Base-by-base conservation (phyloP, 1,140 invertebrate species). In the Zophobas atratus region DNA sequence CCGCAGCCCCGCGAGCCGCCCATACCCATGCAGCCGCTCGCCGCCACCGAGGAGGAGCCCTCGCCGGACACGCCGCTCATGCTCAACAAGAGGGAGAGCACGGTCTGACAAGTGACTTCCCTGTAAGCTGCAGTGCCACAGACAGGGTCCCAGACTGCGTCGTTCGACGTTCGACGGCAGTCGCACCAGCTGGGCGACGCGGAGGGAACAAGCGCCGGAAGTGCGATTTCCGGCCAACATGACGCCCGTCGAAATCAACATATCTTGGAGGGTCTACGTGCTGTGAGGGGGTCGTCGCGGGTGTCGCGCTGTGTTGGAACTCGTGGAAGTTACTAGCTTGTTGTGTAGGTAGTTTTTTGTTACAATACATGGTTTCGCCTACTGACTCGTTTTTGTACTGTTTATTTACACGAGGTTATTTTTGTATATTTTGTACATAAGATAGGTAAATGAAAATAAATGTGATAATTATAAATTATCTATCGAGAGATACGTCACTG, bases 51-150 rank as follows among this genome's bases (percentile, higher is more conserved):
- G 76, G 88, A 89, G 71, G 88, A 89, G 82, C 86, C 85, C 36
- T 87, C 87, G 70, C 86, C 86, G 70, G 87, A 89, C 83, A 89
- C 89, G 75, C 89, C 89, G 8, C 84, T 89, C 70, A 89, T 89
- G 88, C 82, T 88, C 74, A 87, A 86, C 73, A 90, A 90, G 83
- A 84, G 88, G n/a, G 89, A 89, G 80, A 89, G 88, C 81, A 89
- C 89, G 75, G 89, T 90, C 86, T 89, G 89, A 89, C 88, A 85
- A 82, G 84, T 83, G 60, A 85, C 85, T 35, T 78, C 82, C 76
- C 76, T 85, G 75, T 85, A 84, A 85, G 67, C 67, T 80, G 48
- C 49, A 55, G 49, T 51, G 49, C 20, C 49, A 51, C 49, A 74
- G 48, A 74, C 71, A 74, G 71, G 71, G 71, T 74, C 43, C 32